Evolutionary conservation across 2,113 vertebrate species (phyloP), one percentile per base, ranked within the genome.

Genomic region (Phrynocephalus versicolor): DNA sequence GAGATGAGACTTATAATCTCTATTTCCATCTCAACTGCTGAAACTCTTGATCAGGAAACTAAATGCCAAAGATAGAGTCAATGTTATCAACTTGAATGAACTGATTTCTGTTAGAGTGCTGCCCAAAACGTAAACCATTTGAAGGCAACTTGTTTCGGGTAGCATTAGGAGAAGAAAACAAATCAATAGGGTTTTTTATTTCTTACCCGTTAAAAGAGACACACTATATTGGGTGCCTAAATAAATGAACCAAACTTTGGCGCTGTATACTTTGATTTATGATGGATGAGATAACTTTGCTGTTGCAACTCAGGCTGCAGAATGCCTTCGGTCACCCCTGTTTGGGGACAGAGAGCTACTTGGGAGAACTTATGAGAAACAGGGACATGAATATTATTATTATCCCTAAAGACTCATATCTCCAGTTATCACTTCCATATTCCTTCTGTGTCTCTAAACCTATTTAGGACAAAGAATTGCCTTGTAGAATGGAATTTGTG

Each of bases 401-500:
- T 18, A n/a, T 33, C 55, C 41, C 19, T 37, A 23, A 6, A 51
- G 64, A 14, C 9, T 81, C 67, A 51, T 69, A 39, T 39, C 62
- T 81, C 27, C 39, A 67, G 14, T 81, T 51, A 14, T n/a, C 25
- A 51, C 21, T 76, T 72, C 3, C 65, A 10, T 41, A 12, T 2
- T 18, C 9, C 13, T 51, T 5, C 60, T 71, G 45, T 81, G 70
- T 30, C n/a, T 79, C 45, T 65, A 55, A 67, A 51, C n/a, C 37
- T 71, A 70, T 82, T 77, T 78, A 71, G 74, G 65, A 73, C 45
- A 39, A 41, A 55, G 57, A 87, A 79, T 45, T 33, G 35, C 51
- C 41, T 57, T 75, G 62, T 73, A 79, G 37, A 79, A 58, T 67
- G 81, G 69, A 74, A 79, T 79, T 73, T 39, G 25, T 79, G 19